Evolutionary conservation across 2,888 invertebrate species (phyloP).

Genomic region (Sinodicranocentrus sp.): DNA sequence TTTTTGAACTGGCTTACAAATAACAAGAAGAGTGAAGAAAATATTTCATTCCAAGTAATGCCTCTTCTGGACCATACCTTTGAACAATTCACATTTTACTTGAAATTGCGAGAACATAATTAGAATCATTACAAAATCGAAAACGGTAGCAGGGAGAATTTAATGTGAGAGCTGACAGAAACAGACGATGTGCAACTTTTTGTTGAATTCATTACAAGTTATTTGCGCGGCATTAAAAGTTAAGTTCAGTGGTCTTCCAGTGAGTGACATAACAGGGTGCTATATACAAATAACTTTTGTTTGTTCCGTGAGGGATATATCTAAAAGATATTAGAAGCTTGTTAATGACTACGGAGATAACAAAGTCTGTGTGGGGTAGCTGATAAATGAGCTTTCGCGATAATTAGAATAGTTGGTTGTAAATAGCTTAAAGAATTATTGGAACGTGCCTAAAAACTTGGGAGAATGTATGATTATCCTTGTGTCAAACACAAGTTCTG

Average conservation of each 20-base stretch:
- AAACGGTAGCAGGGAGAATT: background rate
- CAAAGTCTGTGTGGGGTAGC: background rate
- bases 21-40: constrained; percentile 1
- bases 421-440: constrained; percentile 4
- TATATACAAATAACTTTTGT: too few relatives aligned
- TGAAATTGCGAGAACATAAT: constrained; percentile 13
- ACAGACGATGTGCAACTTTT: constrained; percentile 1
- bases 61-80: background rate
- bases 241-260: constrained; percentile 51
- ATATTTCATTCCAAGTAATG: constrained; percentile 15
- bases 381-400: background rate
- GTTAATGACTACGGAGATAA: constrained; percentile 18
- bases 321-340: too few relatives aligned
- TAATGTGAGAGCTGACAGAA: background rate
- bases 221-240: constrained; percentile 33
- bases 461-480: background rate
- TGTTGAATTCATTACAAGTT: background rate
- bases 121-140: constrained; percentile 20
- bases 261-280: background rate
- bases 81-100: background rate
- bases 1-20: too few relatives aligned
- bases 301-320: too few relatives aligned
- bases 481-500: background rate
- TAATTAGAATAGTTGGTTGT: background rate
- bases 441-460: constrained; percentile 5